phyloP scores from a whole-genome alignment of 2,797 vertebrate genomes.

The Fringilla coelebs region DNA sequence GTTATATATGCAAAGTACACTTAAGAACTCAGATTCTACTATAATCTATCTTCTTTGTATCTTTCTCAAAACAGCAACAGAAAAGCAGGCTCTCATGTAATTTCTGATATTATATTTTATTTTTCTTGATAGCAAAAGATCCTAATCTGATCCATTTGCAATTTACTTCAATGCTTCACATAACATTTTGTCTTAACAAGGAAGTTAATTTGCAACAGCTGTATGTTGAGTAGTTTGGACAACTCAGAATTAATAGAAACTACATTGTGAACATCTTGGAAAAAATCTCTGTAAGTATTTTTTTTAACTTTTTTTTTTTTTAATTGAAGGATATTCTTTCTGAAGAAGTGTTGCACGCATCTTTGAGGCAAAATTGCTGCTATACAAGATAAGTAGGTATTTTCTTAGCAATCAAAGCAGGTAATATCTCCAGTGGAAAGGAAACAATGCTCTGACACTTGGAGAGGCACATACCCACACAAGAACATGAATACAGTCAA shows the following conservation, averaged over 20 bases:
- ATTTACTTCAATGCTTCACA: not conserved
- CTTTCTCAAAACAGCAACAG: not conserved
- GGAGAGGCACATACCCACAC: not conserved
- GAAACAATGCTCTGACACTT: not conserved
- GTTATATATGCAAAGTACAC: not conserved
- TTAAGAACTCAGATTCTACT: not conserved
- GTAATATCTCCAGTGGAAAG: not conserved
- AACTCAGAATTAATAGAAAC: not conserved
- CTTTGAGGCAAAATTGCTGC: not conserved
- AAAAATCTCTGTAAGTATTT: not conserved
- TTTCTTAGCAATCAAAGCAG: not conserved
- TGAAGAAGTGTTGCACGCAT: not conserved
- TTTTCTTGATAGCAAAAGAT: not conserved
- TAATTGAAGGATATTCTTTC: not conserved
- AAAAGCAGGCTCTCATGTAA: not conserved
- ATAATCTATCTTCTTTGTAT: not conserved
- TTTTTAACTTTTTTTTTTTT: not conserved
- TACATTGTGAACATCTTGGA: not conserved
- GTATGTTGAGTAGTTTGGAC: not conserved
- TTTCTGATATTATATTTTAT: conserved; percentile 2
- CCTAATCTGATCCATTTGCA: not conserved
- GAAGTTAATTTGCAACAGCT: conserved; percentile 43
- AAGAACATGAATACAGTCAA: not conserved
- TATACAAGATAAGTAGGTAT: not conserved
- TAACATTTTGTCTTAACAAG: not conserved